phyloP scores from a whole-genome alignment of 2,113 vertebrate species.

The Tonatia bakeri region DNA sequence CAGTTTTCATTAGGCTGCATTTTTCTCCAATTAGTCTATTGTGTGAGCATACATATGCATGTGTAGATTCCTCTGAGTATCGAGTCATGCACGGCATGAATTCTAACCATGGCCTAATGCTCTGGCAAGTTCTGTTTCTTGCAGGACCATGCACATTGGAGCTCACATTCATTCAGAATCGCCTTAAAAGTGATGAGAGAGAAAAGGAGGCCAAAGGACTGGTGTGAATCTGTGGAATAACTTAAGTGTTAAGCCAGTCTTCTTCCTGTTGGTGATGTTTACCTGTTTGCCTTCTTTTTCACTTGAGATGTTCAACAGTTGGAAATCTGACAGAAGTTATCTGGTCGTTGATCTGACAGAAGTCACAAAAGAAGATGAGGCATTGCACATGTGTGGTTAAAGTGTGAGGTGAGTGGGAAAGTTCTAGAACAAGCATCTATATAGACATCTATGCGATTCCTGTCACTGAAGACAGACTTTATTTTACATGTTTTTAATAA shows the following conservation, averaged over 20 bases:
- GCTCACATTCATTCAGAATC: background rate
- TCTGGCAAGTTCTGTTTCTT: background rate
- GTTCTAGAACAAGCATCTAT: background rate
- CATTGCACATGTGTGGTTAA: background rate
- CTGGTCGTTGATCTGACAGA: background rate
- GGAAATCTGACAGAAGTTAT: too few relatives aligned
- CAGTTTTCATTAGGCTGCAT: background rate
- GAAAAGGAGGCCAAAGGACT: background rate
- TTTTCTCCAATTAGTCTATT: background rate
- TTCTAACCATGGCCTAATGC: background rate
- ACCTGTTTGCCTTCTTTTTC: background rate
- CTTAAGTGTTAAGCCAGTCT: background rate
- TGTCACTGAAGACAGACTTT: background rate
- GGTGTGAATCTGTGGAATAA: background rate
- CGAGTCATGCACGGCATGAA: background rate
- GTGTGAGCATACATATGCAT: background rate
- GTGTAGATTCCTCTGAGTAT: background rate
- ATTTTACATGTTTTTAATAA: background rate
- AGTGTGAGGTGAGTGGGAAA: background rate
- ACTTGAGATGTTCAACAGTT: background rate
- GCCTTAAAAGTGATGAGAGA: background rate
- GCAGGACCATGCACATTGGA: background rate
- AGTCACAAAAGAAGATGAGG: background rate
- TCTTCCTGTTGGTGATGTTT: background rate
- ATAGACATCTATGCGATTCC: background rate